Conservation (phyloP, 2,113 vertebrate species). For the Eclectus roratus region DNA sequence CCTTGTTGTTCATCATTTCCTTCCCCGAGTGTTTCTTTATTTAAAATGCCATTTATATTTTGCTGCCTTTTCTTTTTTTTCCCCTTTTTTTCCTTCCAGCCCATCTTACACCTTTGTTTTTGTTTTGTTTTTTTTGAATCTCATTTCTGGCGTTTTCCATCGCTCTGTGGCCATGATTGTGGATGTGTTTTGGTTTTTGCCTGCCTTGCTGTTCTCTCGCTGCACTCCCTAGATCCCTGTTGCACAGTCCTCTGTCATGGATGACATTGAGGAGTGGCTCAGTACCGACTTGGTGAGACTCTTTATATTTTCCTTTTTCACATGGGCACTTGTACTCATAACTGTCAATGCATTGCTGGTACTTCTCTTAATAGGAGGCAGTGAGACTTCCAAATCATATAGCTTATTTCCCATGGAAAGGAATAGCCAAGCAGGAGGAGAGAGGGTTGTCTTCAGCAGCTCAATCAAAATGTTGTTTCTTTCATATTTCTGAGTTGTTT, state of each 20-base stretch:
- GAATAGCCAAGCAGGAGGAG: neutral
- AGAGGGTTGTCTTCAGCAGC: neutral
- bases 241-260: conserved; percentile 97
- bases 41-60: conserved; percentile 63
- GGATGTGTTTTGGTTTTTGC: conserved; percentile 83
- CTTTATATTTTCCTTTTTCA: conserved; percentile 67
- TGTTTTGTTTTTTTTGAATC: conserved; percentile 70
- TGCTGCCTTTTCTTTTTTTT: conserved; percentile 65
- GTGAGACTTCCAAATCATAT: neutral
- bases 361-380: neutral
- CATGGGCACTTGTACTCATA: neutral
- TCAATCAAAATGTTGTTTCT: neutral
- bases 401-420: neutral
- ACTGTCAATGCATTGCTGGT: conserved; percentile 11
- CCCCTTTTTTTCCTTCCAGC: conserved; percentile 66
- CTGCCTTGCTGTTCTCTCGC: conserved; percentile 78
- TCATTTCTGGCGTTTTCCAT: conserved; percentile 75
- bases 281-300: conserved; percentile 98
- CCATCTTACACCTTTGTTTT: conserved; percentile 73
- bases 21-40: conserved; percentile 49
- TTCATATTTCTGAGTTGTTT: neutral
- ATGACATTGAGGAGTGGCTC: conserved; percentile 99
- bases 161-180: conserved; percentile 74
- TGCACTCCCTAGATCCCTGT: conserved; percentile 86
- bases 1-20: conserved; percentile 50